Conservation (phyloP, 1,140 invertebrate genomes). For the Apis dorsata region DNA sequence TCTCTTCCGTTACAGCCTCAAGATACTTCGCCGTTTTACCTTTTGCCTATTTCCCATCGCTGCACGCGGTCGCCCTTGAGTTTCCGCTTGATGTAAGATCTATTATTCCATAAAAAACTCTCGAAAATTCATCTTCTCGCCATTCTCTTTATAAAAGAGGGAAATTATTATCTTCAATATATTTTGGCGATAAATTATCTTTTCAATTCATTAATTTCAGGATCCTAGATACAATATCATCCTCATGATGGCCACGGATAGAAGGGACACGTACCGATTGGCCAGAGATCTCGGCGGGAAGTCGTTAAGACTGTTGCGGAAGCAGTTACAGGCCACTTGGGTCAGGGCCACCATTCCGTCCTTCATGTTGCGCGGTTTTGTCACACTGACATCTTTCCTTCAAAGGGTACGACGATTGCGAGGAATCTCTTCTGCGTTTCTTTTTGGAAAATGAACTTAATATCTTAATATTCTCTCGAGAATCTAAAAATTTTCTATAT, state of each 20-base stretch:
- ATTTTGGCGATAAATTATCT: neutral
- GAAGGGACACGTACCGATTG: conserved; percentile 75
- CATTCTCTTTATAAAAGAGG: neutral
- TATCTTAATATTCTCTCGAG: too few species aligned
- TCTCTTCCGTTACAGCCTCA: conserved; percentile 77
- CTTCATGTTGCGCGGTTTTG: conserved; percentile 88
- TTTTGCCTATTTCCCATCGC: conserved; percentile 86
- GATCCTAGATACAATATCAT: conserved; percentile 81
- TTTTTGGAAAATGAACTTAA: neutral
- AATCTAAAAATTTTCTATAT: neutral
- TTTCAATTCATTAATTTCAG: conserved; percentile 64
- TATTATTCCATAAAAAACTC: neutral
- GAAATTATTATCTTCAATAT: too few species aligned
- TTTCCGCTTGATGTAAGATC: conserved; percentile 86
- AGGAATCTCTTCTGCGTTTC: too few species aligned
- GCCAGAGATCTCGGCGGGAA: conserved; percentile 73
- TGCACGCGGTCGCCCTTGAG: conserved; percentile 86
- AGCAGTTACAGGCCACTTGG: conserved; percentile 84
- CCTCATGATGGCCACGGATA: conserved; percentile 78
- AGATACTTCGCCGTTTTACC: conserved; percentile 88
- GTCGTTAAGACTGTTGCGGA: conserved; percentile 84
- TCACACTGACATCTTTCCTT: conserved; percentile 87
- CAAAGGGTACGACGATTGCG: conserved; percentile 83
- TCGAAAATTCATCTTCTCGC: too few species aligned
- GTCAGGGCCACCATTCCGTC: conserved; percentile 88